Percentiles rank a stretch among this genome's conserved stretches.
Conservation (phyloP, 92 coral and sea anemone genomes). For the Phymanthus crucifer region DNA sequence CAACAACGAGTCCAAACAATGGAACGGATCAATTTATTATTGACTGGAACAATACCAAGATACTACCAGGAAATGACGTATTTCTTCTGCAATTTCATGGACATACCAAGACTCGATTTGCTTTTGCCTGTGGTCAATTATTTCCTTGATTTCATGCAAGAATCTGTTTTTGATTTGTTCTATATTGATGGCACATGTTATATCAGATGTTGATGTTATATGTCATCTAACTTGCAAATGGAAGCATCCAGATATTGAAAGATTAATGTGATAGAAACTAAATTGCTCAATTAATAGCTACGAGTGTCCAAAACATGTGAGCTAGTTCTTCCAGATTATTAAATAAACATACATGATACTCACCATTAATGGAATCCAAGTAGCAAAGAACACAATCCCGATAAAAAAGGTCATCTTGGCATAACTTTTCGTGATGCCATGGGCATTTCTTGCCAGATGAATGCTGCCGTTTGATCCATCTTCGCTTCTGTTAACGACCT, state of each 20-base stretch:
- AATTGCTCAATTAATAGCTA: constrained; percentile 23
- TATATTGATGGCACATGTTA: neutral
- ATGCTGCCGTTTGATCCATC: constrained; percentile 13
- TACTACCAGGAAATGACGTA: neutral
- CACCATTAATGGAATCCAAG: constrained; percentile 91
- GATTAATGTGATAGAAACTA: constrained; percentile 25
- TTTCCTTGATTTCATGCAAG: neutral
- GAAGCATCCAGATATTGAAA: neutral
- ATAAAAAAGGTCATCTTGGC: constrained; percentile 75
- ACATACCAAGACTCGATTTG: too few species aligned
- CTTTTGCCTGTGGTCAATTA: neutral
- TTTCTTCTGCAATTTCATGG: neutral
- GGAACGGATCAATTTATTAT: neutral
- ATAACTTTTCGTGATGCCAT: constrained; percentile 46
- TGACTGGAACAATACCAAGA: neutral
- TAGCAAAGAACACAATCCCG: constrained; percentile 61
- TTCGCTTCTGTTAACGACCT: constrained; percentile 31
- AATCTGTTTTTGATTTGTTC: too few species aligned
- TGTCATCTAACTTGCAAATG: neutral
- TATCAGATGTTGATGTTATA: too few species aligned
- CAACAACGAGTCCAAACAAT: neutral
- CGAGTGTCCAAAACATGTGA: constrained; percentile 1
- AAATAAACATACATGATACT: constrained; percentile 18
- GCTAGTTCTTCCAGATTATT: neutral
- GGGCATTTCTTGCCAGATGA: constrained; percentile 21